Conservation (phyloP, 2,113 vertebrate species). For the Colinus virginianus region DNA sequence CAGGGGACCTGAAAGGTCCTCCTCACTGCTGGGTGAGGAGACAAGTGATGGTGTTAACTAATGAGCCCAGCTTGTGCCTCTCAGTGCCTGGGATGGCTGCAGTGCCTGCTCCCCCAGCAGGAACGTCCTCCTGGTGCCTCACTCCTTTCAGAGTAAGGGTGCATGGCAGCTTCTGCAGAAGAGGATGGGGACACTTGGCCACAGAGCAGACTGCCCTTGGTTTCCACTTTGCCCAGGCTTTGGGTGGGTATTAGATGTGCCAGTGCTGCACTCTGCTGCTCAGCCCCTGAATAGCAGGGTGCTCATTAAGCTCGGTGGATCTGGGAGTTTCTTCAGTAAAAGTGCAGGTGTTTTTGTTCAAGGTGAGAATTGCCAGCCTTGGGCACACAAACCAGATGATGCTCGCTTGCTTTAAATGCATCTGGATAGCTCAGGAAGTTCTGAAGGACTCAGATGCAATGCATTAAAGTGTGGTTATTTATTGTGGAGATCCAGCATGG, state of each 20-base stretch:
- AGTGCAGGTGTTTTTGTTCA: not conserved
- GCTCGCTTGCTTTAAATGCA: not conserved
- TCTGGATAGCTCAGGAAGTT: not conserved
- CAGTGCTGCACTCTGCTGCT: constrained; percentile 62
- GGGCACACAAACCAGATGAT: not conserved
- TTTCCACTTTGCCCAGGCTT: fast-evolving
- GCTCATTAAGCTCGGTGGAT: fast-evolving
- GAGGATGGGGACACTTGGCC: fast-evolving
- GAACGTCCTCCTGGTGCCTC: too few species aligned
- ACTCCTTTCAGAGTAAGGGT: not conserved
- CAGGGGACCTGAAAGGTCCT: not conserved
- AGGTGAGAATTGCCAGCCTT: not conserved
- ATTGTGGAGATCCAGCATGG: not conserved
- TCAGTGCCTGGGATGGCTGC: not conserved
- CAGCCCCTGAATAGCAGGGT: not conserved
- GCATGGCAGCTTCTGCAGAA: not conserved
- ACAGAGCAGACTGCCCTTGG: not conserved
- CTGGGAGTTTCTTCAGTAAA: not conserved
- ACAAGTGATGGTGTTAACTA: not conserved
- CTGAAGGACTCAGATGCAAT: not conserved
- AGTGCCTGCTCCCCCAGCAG: not conserved
- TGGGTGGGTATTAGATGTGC: not conserved
- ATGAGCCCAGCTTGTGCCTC: too few species aligned
- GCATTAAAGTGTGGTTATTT: not conserved
- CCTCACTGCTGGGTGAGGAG: not conserved